Conservation (phyloP, 1,140 invertebrate genomes). For the Cardiocondyla obscurior region DNA sequence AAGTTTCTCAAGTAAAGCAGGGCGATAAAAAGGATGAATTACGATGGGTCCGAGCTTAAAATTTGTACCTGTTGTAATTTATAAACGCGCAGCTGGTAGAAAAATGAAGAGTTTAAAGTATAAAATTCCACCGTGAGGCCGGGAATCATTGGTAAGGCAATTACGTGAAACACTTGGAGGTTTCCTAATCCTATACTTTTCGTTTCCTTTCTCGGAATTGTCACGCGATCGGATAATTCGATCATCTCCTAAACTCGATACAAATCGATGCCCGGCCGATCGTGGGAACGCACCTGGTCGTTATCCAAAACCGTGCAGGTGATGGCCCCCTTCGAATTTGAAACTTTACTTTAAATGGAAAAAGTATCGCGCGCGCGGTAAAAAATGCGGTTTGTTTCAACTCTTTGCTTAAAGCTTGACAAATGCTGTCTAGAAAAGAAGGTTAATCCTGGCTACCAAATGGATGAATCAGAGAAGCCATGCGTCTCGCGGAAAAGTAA, state of each 20-base stretch:
- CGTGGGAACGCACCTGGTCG: conserved; percentile 38
- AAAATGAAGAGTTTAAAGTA: neutral
- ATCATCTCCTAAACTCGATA: neutral
- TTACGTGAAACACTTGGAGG: conserved; percentile 9
- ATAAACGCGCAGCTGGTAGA: neutral
- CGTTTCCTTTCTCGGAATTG: conserved; percentile 15
- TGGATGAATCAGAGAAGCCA: neutral
- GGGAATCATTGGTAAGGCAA: neutral
- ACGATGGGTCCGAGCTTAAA: neutral
- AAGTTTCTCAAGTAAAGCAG: neutral
- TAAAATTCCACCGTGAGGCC: neutral
- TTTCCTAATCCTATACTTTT: conserved; percentile 33
- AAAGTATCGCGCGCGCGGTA: neutral
- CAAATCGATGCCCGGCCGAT: neutral
- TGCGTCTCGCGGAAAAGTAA: neutral
- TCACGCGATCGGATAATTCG: conserved; percentile 12
- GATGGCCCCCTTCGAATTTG: neutral
- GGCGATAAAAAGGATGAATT: neutral
- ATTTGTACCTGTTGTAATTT: neutral
- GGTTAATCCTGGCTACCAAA: neutral
- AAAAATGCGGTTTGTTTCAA: neutral
- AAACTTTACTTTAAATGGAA: neutral
- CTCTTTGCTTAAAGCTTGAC: conserved; percentile 7
- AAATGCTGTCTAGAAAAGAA: neutral
- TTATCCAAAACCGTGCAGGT: neutral